Base-by-base conservation (phyloP, 2,888 invertebrate species). In the Panzeria rudis region DNA sequence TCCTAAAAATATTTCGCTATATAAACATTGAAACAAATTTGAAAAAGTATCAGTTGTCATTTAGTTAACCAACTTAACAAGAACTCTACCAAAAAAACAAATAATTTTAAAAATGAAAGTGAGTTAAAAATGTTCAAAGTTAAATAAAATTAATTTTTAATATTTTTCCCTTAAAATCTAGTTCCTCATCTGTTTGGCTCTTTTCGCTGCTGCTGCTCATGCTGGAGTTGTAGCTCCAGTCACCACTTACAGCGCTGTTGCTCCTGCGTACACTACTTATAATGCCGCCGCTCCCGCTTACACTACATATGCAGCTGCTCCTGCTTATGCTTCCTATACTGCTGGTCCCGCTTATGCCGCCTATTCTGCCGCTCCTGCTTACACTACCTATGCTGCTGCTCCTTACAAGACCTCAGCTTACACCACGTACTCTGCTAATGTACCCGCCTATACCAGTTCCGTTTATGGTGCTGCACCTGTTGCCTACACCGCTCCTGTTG, bases 161-260 rank as follows among this genome's bases (percentile, higher is more conserved):
- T 35, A 0, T 35, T 38, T 17, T 17, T 38, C 13, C 15, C 6
- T 41, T 61, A 6, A 44, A 64, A 23, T 61, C n/a, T 47, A 90
- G 90, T 90, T 90, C 89, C 86, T 90, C 84, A 87, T 91, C 87
- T 90, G 90, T 87, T 89, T 91, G 86, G 88, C 89, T 84, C 88
- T 91, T 75, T 90, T 88, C 87, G 71, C 90, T 68, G 91, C 90
- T 87, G 90, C 82, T 78, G 90, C 90, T 68, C 89, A 90, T 86
- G 91, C 90, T 75, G 89, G 90, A 54, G 86, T 84, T 75, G 71
- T 90, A n/a, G 47, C 83, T 54, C 86, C 87, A 29, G 17, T 84
- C 50, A 50, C 69, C 32, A 87, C 88, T 5, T 87, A 87, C 41
- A 86, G 86, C 41, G 88, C 87, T 32, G 84, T 83, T 13, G 84